Percentiles rank a stretch among this genome's conserved stretches.
These are phyloP conservation scores for Lycaon pictus DNA, from an alignment of 2,113 vertebrate genomes.

Conservation along the genomic window DNA sequence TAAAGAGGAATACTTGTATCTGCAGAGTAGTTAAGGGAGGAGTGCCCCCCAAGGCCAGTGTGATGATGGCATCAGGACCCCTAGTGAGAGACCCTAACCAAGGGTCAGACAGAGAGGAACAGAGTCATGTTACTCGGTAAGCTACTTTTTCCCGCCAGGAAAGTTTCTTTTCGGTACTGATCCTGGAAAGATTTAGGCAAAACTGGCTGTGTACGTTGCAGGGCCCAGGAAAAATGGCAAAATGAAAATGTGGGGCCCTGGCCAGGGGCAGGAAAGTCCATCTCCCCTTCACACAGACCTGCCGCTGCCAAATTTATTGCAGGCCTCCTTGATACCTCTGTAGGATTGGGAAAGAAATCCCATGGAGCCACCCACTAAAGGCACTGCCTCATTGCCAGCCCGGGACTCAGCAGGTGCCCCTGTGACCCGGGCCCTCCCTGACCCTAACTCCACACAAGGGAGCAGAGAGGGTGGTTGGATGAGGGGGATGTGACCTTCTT, in stretches of 20 bases:
- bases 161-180: neutral
- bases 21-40: neutral
- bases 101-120: neutral
- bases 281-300: neutral
- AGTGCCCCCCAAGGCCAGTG: neutral
- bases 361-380: neutral
- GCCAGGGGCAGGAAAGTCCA: neutral
- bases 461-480: neutral
- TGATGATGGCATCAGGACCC: neutral
- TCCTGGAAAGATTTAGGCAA: neutral
- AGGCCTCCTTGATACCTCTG: neutral
- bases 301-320: neutral
- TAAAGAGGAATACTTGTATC: neutral
- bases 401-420: neutral
- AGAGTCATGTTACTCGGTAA: neutral
- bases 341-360: fast-evolving
- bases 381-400: neutral
- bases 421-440: fast-evolving
- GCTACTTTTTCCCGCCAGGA: neutral
- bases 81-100: neutral
- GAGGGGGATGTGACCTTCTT: neutral
- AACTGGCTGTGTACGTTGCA: neutral
- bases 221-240: neutral
- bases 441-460: neutral
- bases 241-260: neutral